These are phyloP conservation scores for Lasioglossum lativentre DNA, from an alignment of 2,888 invertebrate species.

Conservation along the genomic window DNA sequence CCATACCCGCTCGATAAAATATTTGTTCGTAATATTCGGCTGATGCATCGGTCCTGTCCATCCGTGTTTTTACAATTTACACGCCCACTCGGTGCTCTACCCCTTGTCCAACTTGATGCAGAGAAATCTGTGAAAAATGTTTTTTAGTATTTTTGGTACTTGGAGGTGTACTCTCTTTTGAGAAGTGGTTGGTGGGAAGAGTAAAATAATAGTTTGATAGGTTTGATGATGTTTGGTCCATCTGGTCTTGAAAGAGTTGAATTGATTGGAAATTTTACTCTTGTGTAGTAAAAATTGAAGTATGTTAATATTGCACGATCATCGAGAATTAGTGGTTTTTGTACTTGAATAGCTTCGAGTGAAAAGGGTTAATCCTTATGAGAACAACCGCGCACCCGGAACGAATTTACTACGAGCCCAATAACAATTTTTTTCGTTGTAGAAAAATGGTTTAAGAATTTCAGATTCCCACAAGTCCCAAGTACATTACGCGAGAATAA, in stretches of 20 bases:
- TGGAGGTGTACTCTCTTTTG: not conserved
- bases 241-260: too few species aligned
- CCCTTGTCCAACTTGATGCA: not conserved
- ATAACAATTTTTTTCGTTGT: not conserved
- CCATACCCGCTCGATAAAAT: constrained; percentile 1
- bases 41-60: not conserved
- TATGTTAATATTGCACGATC: too few species aligned
- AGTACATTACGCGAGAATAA: not conserved
- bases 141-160: not conserved
- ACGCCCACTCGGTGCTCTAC: not conserved
- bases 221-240: too few species aligned
- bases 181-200: not conserved
- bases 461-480: not conserved
- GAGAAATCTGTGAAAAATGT: not conserved
- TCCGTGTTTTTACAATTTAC: not conserved
- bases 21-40: constrained; percentile 4
- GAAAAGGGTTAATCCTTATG: too few species aligned
- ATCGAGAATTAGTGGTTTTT: too few species aligned
- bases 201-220: too few species aligned
- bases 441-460: not conserved
- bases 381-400: too few species aligned
- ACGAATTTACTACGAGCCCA: too few species aligned
- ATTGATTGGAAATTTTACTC: too few species aligned
- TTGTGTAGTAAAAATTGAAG: too few species aligned
- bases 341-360: too few species aligned